Evolutionary conservation across 2,113 vertebrate species (phyloP).

Genomic region (Gyps fulvus): DNA sequence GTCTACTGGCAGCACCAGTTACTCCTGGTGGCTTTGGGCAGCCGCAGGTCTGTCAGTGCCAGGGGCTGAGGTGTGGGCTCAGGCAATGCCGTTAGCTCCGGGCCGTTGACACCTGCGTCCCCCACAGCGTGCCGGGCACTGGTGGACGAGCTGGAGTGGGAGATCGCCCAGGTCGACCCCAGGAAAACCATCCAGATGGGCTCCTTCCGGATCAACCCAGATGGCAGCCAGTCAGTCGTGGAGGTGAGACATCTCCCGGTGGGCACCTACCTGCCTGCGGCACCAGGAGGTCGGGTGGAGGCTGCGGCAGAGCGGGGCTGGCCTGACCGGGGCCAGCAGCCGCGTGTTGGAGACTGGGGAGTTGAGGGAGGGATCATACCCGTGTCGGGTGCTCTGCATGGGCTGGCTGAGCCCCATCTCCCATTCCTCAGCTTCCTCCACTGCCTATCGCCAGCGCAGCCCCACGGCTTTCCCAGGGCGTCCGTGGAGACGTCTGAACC

Average conservation of each 20-base stretch:
- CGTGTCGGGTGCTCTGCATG: fast-evolving
- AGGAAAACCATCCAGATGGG: constrained; percentile 94
- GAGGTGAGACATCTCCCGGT: constrained; percentile 75
- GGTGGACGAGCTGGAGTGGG: constrained; percentile 96
- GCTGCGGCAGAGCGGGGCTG: neutral
- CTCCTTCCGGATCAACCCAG: constrained; percentile 94
- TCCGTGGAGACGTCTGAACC: fast-evolving
- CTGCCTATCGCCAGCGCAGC: neutral
- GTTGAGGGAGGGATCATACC: neutral
- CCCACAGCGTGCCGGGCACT: constrained; percentile 88
- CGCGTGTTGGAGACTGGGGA: fast-evolving
- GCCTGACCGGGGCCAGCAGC: too few relatives aligned
- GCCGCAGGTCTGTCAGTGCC: fast-evolving
- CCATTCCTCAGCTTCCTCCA: neutral
- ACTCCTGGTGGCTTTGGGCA: neutral
- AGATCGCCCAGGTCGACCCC: constrained; percentile 89
- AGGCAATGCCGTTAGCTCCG: fast-evolving
- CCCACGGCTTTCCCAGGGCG: fast-evolving
- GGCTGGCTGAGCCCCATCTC: neutral
- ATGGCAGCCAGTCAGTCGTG: constrained; percentile 91
- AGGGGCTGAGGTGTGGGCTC: neutral
- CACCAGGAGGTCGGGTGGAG: too few relatives aligned
- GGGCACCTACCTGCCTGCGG: too few relatives aligned
- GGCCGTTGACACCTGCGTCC: neutral
- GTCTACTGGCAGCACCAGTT: neutral